Conservation (phyloP, 2,113 vertebrate genomes). For the Agelaius tricolor region DNA sequence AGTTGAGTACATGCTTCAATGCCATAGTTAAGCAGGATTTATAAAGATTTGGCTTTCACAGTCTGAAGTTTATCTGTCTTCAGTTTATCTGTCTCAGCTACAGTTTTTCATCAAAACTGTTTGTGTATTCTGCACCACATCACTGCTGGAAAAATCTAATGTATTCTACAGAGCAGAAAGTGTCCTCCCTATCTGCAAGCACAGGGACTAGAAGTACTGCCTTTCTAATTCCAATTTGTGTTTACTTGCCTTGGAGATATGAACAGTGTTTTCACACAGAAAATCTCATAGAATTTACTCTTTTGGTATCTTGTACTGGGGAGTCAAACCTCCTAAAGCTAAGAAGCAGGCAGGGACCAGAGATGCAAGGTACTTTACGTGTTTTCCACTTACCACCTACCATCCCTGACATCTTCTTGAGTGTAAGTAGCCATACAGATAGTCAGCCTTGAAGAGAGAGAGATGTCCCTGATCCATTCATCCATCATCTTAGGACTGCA, state of each 20-base stretch:
- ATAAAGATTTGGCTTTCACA: background rate
- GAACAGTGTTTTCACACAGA: background rate
- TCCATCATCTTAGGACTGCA: too few species aligned
- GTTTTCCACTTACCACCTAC: background rate
- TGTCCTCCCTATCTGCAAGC: background rate
- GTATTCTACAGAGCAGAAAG: background rate
- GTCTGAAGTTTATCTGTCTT: background rate
- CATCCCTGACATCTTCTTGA: background rate
- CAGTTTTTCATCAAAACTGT: background rate
- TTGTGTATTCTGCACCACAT: background rate
- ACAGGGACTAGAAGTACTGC: background rate
- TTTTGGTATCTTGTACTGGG: rapidly evolving
- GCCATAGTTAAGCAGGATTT: background rate
- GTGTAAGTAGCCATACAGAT: background rate
- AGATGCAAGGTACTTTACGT: background rate
- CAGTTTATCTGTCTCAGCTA: background rate
- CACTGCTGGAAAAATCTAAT: background rate
- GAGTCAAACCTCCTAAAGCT: background rate
- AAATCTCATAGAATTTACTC: background rate
- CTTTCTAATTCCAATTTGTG: background rate
- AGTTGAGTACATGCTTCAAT: background rate
- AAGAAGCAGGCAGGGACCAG: background rate
- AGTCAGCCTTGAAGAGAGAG: background rate
- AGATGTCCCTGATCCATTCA: background rate
- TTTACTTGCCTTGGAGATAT: background rate